These are phyloP conservation scores for Meloidogyne hapla DNA, from an alignment of 1,140 invertebrate genomes.

Conservation along the genomic window DNA sequence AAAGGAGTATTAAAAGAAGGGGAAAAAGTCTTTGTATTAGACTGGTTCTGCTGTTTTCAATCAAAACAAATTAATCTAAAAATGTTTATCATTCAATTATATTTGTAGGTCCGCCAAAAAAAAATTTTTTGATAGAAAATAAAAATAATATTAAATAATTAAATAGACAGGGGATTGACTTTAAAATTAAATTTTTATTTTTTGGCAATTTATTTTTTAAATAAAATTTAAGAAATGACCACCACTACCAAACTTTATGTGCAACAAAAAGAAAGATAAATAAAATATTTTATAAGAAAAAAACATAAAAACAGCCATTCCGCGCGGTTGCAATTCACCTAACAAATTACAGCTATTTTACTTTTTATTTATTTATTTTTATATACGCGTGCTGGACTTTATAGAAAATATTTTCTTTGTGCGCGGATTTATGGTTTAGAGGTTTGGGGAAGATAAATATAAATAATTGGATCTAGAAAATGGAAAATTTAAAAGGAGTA, in stretches of 20 bases:
- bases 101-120: not conserved
- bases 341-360: conserved; percentile 1
- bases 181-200: too few relatives aligned
- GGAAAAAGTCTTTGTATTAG: too few relatives aligned
- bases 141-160: too few relatives aligned
- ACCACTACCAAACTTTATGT: not conserved
- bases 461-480: not conserved
- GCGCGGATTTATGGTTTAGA: not conserved
- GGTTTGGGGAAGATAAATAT: not conserved
- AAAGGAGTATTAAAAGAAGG: too few relatives aligned
- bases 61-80: too few relatives aligned
- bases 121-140: too few relatives aligned
- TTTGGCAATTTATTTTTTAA: not conserved
- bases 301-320: not conserved
- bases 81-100: too few relatives aligned
- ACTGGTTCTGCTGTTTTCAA: too few relatives aligned
- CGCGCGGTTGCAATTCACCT: not conserved
- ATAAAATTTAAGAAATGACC: not conserved
- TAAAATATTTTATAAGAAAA: not conserved
- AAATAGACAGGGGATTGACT: too few relatives aligned
- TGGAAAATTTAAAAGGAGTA: not conserved
- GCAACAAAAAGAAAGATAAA: not conserved
- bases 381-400: not conserved
- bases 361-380: not conserved
- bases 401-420: not conserved